Evolutionary conservation across 1,140 invertebrate genomes (phyloP).

Genomic region (Leptopilina boulardi): DNA sequence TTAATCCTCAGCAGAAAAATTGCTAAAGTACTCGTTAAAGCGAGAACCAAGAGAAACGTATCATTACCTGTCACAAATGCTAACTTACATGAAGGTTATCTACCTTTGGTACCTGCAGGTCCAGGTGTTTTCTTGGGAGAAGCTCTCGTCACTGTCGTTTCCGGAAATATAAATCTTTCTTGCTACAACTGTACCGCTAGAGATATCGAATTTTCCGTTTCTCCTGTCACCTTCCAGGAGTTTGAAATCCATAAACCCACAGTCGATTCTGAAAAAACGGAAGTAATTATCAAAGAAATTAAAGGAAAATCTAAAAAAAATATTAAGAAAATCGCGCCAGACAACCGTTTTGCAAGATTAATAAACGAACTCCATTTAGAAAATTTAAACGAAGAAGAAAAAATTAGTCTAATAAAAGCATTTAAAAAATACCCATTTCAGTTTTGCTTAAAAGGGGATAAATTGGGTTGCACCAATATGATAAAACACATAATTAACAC

Average conservation of each 20-base stretch:
- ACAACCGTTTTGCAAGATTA: not conserved
- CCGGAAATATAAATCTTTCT: not conserved
- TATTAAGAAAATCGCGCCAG: not conserved
- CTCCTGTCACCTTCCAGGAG: not conserved
- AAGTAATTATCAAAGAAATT: not conserved
- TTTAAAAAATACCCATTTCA: not conserved
- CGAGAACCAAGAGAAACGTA: not conserved
- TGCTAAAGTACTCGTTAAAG: not conserved
- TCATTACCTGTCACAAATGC: not conserved
- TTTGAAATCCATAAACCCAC: not conserved
- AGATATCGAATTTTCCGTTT: not conserved
- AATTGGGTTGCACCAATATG: slow-evolving; percentile 33
- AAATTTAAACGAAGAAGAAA: not conserved
- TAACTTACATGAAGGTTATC: not conserved
- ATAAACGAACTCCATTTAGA: not conserved
- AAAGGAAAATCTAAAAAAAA: not conserved
- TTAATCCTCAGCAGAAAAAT: not conserved
- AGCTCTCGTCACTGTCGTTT: not conserved
- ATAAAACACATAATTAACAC: slow-evolving; percentile 46
- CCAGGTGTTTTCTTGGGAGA: not conserved
- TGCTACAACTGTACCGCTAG: not conserved
- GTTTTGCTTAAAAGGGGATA: slow-evolving; percentile 16
- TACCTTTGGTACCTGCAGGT: not conserved
- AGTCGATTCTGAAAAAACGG: too few species aligned
- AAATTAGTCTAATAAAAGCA: not conserved